These are phyloP conservation scores for Drosophila nr. medialis DNA, from an alignment of 2,888 invertebrate genomes.

Conservation along the genomic window DNA sequence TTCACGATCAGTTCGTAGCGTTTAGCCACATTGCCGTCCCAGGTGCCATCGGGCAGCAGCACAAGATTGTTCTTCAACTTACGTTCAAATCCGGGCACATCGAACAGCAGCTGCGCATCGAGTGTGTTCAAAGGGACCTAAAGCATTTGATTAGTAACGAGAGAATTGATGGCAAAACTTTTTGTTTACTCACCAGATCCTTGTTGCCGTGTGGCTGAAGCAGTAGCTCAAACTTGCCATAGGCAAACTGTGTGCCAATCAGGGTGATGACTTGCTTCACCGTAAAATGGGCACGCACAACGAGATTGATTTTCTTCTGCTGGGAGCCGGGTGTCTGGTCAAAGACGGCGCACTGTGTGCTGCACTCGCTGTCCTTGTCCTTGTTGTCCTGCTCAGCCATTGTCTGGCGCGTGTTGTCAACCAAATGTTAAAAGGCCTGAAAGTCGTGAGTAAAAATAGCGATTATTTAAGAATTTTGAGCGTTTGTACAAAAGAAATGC, in stretches of 20 bases:
- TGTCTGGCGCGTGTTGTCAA: constrained; percentile 18
- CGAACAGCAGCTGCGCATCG: constrained; percentile 68
- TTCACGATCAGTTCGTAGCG: constrained; percentile 76
- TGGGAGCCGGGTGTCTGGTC: constrained; percentile 83
- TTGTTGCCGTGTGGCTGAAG: constrained; percentile 79
- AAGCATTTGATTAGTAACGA: neutral
- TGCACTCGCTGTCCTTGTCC: constrained; percentile 69
- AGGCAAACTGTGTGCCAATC: constrained; percentile 82
- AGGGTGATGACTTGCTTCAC: constrained; percentile 82
- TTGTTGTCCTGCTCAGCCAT: constrained; percentile 55
- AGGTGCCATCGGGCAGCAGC: constrained; percentile 76
- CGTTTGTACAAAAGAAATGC: constrained; percentile 13
- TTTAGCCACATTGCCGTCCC: constrained; percentile 79
- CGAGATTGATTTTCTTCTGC: constrained; percentile 83
- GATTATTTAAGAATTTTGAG: constrained; percentile 32
- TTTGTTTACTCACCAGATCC: constrained; percentile 69
- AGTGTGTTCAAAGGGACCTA: constrained; percentile 82
- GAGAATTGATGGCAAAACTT: neutral
- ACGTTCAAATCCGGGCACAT: constrained; percentile 81
- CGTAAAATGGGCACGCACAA: constrained; percentile 82
- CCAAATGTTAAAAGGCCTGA: constrained; percentile 40
- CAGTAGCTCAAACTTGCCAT: constrained; percentile 82
- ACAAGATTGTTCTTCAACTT: constrained; percentile 79
- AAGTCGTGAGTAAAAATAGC: neutral
- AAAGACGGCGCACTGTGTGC: constrained; percentile 82